phyloP scores from a whole-genome alignment of 2,113 vertebrate genomes.

The Albula goreensis region DNA sequence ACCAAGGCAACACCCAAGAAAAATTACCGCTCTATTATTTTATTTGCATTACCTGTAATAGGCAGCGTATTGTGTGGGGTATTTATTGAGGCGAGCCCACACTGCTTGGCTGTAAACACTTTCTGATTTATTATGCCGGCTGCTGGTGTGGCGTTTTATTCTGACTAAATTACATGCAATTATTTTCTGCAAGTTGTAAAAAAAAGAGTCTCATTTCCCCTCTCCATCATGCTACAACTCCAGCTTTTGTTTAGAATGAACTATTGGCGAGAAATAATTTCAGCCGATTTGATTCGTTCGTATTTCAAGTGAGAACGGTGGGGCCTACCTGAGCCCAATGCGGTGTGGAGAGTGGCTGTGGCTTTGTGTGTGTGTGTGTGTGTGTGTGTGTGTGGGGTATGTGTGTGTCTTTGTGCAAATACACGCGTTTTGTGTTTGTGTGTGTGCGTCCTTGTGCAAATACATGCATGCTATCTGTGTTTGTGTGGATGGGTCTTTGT shows the following conservation, averaged over 20 bases:
- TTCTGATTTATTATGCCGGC: constrained; percentile 58
- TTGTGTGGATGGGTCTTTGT: neutral
- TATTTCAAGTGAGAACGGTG: neutral
- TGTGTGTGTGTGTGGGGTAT: neutral
- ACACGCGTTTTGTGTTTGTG: neutral
- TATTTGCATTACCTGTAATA: constrained; percentile 73
- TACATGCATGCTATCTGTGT: too few relatives aligned
- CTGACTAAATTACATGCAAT: constrained; percentile 50
- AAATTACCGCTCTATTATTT: constrained; percentile 71
- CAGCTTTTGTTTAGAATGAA: neutral
- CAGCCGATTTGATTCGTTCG: neutral
- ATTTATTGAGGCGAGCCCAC: constrained; percentile 59
- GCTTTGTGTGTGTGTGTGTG: neutral
- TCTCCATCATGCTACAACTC: neutral
- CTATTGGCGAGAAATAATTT: neutral
- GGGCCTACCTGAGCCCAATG: neutral
- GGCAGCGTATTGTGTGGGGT: constrained; percentile 54
- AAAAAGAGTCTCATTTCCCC: constrained; percentile 21
- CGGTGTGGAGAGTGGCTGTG: neutral
- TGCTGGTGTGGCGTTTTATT: constrained; percentile 29
- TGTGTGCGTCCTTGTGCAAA: neutral
- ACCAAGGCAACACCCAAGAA: constrained; percentile 69
- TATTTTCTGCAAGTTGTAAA: constrained; percentile 47
- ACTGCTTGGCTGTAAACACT: constrained; percentile 38
- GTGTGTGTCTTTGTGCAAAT: too few relatives aligned